phyloP scores from a whole-genome alignment of 2,113 vertebrate genomes.

The Carettochelys insculpta region DNA sequence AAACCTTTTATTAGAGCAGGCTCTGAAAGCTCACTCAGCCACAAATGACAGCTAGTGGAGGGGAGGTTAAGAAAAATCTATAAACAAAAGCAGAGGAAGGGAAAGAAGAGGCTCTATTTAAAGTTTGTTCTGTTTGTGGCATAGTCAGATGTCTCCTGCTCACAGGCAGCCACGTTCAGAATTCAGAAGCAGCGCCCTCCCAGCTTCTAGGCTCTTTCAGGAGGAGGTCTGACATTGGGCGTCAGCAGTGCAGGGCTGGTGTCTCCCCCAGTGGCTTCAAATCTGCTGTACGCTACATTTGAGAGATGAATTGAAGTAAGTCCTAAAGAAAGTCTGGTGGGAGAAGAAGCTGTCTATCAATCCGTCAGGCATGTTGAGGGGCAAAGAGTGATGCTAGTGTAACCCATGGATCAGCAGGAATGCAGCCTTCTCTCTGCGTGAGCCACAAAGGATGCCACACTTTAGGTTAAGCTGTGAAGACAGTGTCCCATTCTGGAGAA shows the following conservation, averaged over 20 bases:
- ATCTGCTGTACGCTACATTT: neutral
- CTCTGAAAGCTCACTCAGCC: neutral
- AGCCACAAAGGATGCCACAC: neutral
- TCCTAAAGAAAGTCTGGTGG: neutral
- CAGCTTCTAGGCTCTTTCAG: neutral
- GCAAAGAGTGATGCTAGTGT: too few species aligned
- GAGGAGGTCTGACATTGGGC: neutral
- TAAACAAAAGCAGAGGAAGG: neutral
- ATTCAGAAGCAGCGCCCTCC: neutral
- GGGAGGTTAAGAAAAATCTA: neutral
- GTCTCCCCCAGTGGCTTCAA: neutral
- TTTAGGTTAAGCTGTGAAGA: neutral
- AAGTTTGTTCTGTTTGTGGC: neutral
- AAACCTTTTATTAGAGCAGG: neutral
- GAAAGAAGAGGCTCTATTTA: fast-evolving
- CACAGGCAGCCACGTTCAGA: neutral
- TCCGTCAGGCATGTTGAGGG: neutral
- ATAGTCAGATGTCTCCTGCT: neutral
- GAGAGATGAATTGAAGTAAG: neutral
- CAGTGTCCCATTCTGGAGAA: neutral
- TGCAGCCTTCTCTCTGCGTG: neutral
- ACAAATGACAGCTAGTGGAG: neutral
- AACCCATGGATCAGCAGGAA: neutral
- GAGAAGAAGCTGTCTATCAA: neutral
- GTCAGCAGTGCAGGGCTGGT: neutral